Conservation (phyloP, 2,113 vertebrate species). For the Hippocampus mohnikei region DNA sequence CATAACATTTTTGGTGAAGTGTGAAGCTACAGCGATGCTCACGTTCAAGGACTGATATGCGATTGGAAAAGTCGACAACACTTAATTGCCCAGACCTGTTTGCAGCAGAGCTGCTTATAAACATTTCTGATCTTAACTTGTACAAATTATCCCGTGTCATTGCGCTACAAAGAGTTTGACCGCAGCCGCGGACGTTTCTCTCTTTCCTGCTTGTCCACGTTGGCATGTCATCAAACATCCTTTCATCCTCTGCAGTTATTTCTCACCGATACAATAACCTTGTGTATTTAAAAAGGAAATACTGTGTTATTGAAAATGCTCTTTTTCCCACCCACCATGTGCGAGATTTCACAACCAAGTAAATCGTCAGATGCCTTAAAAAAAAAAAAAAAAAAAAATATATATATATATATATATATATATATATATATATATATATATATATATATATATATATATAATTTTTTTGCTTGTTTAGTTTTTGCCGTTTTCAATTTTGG, state of each 20-base stretch:
- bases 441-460: too few relatives aligned
- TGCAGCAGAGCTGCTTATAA: background rate
- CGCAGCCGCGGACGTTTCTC: background rate
- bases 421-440: too few relatives aligned
- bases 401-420: too few relatives aligned
- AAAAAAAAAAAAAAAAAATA: too few relatives aligned
- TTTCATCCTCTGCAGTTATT: background rate
- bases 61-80: background rate
- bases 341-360: background rate
- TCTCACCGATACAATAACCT: background rate
- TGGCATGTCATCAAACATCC: background rate
- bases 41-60: background rate
- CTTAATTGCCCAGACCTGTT: background rate
- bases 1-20: too few relatives aligned
- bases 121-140: slow-evolving; percentile 1
- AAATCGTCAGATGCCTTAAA: background rate
- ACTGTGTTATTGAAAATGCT: background rate
- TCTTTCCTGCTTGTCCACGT: background rate
- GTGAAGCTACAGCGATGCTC: background rate
- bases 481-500: background rate
- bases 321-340: background rate
- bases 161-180: background rate
- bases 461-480: too few relatives aligned
- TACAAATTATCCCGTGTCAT: background rate
- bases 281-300: background rate